Base-by-base conservation (phyloP, 2,888 invertebrate genomes). In the Chrysolina americana region DNA sequence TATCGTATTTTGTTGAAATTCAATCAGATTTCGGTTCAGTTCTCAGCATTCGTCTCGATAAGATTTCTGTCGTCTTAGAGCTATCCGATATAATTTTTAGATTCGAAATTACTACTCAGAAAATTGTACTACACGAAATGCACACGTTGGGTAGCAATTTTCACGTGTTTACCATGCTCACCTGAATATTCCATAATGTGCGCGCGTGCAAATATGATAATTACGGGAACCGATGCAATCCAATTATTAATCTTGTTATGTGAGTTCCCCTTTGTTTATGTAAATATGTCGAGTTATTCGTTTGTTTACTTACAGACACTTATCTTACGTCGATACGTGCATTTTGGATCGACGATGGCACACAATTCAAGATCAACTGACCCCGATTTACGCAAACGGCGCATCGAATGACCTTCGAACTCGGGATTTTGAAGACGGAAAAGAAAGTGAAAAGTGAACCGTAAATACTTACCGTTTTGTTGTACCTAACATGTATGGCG, bases 301-400 rank as follows among this genome's bases (percentile, higher is more conserved):
- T 59, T 59, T 59, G 17, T 59, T 59, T 59, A 59, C 36, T n/a
- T 17, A 36, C 53, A 21, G 19, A 19, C 53, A n/a, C 3, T 28
- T n/a, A 36, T 59, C 36, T 59, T 59, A 59, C 36, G 15, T 36
- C n/a, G n/a, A n/a, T 28, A 59, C 59, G 28, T 59, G 59, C 23
- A 36, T 36, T n/a, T 59, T 36, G 15, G 1, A 28, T 59, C 17
- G 59, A 56, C 9, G 17, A 56, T 23, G 23, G 1, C 56, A 56
- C 13, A 23, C 10, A 36, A 36, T 15, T 36, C 23, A n/a, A 36
- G n/a, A 59, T 36, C 23, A 28, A 17, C 15, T 59, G 59, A 59
- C 59, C 59, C 59, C 8, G 23, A 59, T n/a, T n/a, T 28, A n/a
- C 59, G 28, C 1, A 10, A 28, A 59, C 59, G 15, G 36, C 9